Percentiles rank a stretch among this genome's conserved stretches.
These are phyloP conservation scores for Chinchilla lanigera DNA, from an alignment of 2,113 vertebrate species.

Conservation along the genomic window DNA sequence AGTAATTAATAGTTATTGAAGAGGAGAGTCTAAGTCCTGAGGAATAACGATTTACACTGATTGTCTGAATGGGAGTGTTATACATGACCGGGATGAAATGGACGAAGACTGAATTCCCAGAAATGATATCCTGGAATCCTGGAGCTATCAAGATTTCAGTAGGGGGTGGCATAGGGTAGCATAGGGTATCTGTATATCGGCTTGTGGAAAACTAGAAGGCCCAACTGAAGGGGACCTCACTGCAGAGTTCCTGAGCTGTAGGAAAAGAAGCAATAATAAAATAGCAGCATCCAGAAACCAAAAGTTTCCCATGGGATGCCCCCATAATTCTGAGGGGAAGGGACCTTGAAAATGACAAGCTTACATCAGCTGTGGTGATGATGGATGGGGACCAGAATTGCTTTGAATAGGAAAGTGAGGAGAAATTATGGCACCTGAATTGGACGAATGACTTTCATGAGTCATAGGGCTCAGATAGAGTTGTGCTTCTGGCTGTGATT, in stretches of 20 bases:
- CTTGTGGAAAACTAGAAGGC: not conserved
- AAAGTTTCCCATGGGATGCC: not conserved
- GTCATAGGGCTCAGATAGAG: not conserved
- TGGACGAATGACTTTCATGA: not conserved
- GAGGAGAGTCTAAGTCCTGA: not conserved
- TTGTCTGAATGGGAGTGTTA: not conserved
- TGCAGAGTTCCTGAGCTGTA: not conserved
- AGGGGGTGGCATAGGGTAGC: not conserved
- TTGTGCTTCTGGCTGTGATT: not conserved
- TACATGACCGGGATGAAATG: not conserved
- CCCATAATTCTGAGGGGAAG: not conserved
- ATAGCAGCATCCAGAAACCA: not conserved
- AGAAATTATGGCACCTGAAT: not conserved
- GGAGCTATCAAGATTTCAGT: not conserved
- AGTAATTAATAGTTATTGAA: not conserved
- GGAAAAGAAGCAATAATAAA: not conserved
- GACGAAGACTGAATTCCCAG: not conserved
- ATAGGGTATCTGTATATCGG: not conserved
- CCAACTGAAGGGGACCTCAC: not conserved
- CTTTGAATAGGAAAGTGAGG: slow-evolving; percentile 31
- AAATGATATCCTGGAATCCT: not conserved
- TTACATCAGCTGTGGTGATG: not conserved
- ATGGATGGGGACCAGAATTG: slow-evolving; percentile 12
- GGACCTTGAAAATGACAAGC: not conserved
- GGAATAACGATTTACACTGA: not conserved